phyloP scores from a whole-genome alignment of 2,888 invertebrate genomes.

The Hypsopygia costalis region DNA sequence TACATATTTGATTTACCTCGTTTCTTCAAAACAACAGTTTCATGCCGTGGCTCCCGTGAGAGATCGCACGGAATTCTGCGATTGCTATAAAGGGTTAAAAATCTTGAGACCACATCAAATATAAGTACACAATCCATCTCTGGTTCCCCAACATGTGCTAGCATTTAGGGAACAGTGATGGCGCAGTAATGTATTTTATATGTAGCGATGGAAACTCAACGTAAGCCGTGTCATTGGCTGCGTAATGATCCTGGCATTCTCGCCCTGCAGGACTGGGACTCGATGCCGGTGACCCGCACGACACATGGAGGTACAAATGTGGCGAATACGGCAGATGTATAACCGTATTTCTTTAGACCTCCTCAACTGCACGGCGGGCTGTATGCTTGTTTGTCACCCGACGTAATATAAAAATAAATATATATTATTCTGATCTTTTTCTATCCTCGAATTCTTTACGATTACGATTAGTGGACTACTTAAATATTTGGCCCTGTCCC shows the following conservation, averaged over 20 bases:
- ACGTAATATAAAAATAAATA: no score
- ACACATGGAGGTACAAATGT: conserved; percentile 3
- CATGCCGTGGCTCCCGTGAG: conserved; percentile 4
- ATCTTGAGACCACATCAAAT: not conserved
- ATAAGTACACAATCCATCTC: not conserved
- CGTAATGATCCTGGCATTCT: conserved; percentile 6
- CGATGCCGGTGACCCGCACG: conserved; percentile 10
- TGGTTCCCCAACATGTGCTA: not conserved
- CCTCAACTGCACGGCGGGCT: no score
- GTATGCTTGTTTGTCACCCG: no score
- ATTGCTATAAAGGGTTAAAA: conserved; percentile 7
- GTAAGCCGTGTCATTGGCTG: not conserved
- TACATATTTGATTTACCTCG: conserved; percentile 7
- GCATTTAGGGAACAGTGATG: not conserved
- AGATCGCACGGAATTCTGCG: conserved; percentile 23
- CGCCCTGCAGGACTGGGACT: conserved; percentile 10
- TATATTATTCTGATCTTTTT: no score
- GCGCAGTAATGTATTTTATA: not conserved
- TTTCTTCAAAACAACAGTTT: conserved; percentile 19
- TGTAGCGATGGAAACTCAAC: no score
- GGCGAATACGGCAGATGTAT: not conserved
- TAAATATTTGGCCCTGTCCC: no score
- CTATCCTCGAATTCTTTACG: no score
- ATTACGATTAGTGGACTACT: no score
- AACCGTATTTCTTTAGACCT: no score